Base-by-base conservation (phyloP, 2,797 vertebrate species). In the Enteromius unitaeniatus region DNA sequence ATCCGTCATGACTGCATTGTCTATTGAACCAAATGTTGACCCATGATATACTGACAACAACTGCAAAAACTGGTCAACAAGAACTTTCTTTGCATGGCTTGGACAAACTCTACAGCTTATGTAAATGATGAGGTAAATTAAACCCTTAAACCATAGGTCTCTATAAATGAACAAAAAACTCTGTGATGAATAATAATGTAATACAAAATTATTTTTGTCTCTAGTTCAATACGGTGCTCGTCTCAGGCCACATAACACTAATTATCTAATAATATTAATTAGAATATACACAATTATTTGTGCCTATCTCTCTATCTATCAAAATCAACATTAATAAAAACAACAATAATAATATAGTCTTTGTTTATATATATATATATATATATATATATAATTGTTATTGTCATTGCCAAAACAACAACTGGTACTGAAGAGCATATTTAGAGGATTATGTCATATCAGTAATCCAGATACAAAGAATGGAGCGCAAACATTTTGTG, bases 21-120 rank as follows among this genome's bases (percentile, higher is more conserved):
- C 31, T 42, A n/a, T 76, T 76, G 21, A 76, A 9, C 74, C 7
- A 40, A 58, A 76, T 58, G 53, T 49, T 49, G 69, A 72, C 45
- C 70, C 28, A 9, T 49, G 45, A 73, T 23, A 28, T 51, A 73
- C 26, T 21, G 70, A 19, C 26, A 53, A 51, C 8, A 47, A 49
- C 28, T 2, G 15, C 42, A 47, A 47, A 72, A 49, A n/a, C 9
- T 42, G 31, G 26, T 74, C 4, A 55, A 74, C 28, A 53, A 55
- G 6, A 55, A 55, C 26, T 34, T 31, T 73, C 70, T 51, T 53
- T 53, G 3, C 19, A 53, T 74, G 49, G 28, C 21, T 58, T 76
- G 31, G 53, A 9, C 31, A 58, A n/a, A 55, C 34, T 75, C 21
- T 40, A 40, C 19, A 60, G 7, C 13, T 58, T 58, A 76, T 42